Evolutionary conservation across 1,140 invertebrate species (phyloP), one percentile per base, ranked within the genome.

Genomic region (Apocrypta bakeri): DNA sequence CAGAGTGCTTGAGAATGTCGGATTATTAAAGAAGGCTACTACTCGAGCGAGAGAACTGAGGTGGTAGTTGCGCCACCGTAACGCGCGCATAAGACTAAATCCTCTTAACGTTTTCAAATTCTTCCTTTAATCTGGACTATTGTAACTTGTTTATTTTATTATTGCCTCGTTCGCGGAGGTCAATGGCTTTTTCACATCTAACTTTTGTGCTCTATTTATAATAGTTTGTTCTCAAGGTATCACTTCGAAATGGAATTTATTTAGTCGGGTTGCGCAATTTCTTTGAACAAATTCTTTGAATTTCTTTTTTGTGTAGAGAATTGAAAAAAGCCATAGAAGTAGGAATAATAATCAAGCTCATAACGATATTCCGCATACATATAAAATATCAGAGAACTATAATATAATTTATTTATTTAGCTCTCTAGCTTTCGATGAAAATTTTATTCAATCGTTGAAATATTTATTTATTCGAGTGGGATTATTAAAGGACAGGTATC

Each of bases 1-100:
- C 87, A 72, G 83, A 81, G 87, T 84, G 86, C 84, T 88, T 88
- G 87, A 88, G 88, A 88, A 89, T 88, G 87, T 21, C 85, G 82
- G 84, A 86, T 89, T 86, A 88, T 87, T 86, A 88, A 88, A 85
- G 87, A 85, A 83, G 82, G 83, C 84, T 83, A 76, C 74, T 76
- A 64, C 79, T 71, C 80, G 42, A 79, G 71, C 82, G 75, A 75
- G 71, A 77, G 33, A 37, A 37, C 2, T 37, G 33, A 37, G 33
- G 33, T 37, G 17, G 24, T 69, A 31, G 21, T 66, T 0, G 21
- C 56, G 37, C 1, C 31, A 24, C 14, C 29, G 75, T 4, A 37
- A 37, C 33, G 33, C 33, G 33, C 33, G 78, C 56, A 69, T 63
- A 63, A 82, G 82, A 72, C 84, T 87, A 86, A 88, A 87, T 86